phyloP scores from a whole-genome alignment of 2,888 invertebrate genomes.

The Stenodema calcarata region DNA sequence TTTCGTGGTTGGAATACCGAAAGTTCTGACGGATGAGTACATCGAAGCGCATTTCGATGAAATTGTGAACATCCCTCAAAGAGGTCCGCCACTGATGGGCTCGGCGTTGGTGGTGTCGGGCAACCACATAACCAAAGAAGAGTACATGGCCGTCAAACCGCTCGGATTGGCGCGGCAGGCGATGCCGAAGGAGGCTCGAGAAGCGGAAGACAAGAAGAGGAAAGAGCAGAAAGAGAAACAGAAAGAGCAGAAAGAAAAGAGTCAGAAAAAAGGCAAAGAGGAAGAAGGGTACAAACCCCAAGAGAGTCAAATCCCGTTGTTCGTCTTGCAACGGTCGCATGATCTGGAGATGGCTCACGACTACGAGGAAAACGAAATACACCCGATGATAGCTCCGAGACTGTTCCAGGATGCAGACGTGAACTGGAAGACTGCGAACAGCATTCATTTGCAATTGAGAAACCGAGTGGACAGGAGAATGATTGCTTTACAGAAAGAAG shows the following conservation, averaged over 20 bases:
- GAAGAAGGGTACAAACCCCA: slow-evolving; percentile 31
- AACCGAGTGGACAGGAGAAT: slow-evolving; percentile 22
- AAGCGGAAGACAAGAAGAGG: slow-evolving; percentile 16
- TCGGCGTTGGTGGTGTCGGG: slow-evolving; percentile 19
- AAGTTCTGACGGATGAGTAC: slow-evolving; percentile 23
- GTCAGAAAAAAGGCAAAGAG: not conserved
- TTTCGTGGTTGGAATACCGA: slow-evolving; percentile 18
- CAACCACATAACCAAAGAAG: slow-evolving; percentile 11
- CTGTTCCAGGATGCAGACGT: not conserved
- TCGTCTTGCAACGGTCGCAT: not conserved
- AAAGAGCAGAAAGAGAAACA: slow-evolving; percentile 12
- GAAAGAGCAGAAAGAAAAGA: not conserved
- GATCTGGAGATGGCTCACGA: slow-evolving; percentile 12
- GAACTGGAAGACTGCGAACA: slow-evolving; percentile 3
- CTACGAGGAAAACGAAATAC: slow-evolving; percentile 17
- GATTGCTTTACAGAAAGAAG: slow-evolving; percentile 37
- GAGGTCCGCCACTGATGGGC: not conserved
- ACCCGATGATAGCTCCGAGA: slow-evolving; percentile 14
- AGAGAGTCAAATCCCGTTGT: slow-evolving; percentile 23
- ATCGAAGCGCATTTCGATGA: slow-evolving; percentile 21
- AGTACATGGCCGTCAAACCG: slow-evolving; percentile 13
- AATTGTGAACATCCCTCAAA: not conserved
- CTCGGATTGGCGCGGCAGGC: slow-evolving; percentile 12
- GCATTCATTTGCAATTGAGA: not conserved
- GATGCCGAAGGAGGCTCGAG: slow-evolving; percentile 35